Conservation (phyloP, 2,888 invertebrate genomes). For the Polydrusus cervinus region DNA sequence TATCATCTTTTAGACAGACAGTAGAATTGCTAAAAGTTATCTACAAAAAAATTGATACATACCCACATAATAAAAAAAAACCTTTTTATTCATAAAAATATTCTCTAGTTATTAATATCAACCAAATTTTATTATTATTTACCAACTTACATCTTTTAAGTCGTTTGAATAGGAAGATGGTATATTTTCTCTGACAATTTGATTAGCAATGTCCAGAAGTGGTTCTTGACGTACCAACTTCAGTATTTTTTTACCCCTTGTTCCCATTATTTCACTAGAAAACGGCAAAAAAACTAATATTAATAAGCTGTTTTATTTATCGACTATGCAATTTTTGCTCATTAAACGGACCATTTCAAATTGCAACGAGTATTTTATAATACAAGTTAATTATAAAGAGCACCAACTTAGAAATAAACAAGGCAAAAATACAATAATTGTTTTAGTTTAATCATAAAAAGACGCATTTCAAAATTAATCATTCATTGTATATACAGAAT, state of each 20-base stretch:
- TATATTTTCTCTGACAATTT: too few species aligned
- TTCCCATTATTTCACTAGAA: background rate
- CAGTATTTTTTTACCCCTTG: background rate
- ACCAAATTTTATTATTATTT: too few species aligned
- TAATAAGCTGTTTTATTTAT: background rate
- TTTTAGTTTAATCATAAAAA: constrained; percentile 3
- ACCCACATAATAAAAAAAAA: too few species aligned
- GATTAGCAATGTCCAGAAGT: background rate
- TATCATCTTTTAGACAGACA: too few species aligned
- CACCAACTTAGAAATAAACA: constrained; percentile 6
- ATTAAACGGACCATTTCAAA: background rate
- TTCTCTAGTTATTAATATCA: too few species aligned
- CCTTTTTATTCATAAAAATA: too few species aligned
- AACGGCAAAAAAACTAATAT: constrained; percentile 2
- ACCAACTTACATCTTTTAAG: too few species aligned
- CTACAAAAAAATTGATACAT: too few species aligned
- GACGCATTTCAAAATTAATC: background rate
- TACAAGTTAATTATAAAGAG: constrained; percentile 8
- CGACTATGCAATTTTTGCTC: background rate
- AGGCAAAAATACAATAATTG: background rate
- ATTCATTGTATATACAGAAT: background rate
- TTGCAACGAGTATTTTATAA: background rate
- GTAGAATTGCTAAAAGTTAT: too few species aligned
- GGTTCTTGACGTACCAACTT: background rate
- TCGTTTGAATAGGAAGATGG: too few species aligned